Percentiles rank a stretch among this genome's conserved stretches.
These are phyloP conservation scores for Drosophila pegasa DNA, from an alignment of 2,888 invertebrate genomes.

Conservation along the genomic window DNA sequence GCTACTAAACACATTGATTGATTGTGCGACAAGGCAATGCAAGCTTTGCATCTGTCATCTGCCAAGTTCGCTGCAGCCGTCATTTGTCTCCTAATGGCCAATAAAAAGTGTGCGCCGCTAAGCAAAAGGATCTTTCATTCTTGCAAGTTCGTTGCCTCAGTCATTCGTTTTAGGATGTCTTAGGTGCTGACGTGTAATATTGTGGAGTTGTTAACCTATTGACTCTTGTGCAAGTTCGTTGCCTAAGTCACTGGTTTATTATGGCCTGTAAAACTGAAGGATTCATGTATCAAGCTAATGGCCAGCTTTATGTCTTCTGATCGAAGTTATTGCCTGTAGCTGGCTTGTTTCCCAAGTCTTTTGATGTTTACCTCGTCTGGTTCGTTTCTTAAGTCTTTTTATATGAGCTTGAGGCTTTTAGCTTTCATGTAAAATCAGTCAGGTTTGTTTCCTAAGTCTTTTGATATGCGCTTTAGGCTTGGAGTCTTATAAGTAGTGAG, in stretches of 20 bases:
- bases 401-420: background rate
- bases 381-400: background rate
- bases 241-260: background rate
- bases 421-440: no score
- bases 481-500: background rate
- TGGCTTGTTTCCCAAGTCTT: background rate
- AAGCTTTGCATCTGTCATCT: conserved; percentile 22
- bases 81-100: conserved; percentile 29
- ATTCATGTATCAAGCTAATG: background rate
- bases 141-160: conserved; percentile 10
- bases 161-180: conserved; percentile 6
- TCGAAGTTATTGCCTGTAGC: background rate
- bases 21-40: conserved; percentile 49
- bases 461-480: background rate
- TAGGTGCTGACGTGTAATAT: background rate
- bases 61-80: conserved; percentile 43
- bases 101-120: background rate
- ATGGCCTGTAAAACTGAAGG: background rate
- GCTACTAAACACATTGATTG: conserved; percentile 53
- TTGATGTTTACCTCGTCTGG: no score
- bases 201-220: background rate
- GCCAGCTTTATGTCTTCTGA: background rate
- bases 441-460: background rate
- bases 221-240: background rate
- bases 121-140: conserved; percentile 9